These are phyloP conservation scores for Battus philenor DNA, from an alignment of 1,140 invertebrate genomes.

Conservation along the genomic window DNA sequence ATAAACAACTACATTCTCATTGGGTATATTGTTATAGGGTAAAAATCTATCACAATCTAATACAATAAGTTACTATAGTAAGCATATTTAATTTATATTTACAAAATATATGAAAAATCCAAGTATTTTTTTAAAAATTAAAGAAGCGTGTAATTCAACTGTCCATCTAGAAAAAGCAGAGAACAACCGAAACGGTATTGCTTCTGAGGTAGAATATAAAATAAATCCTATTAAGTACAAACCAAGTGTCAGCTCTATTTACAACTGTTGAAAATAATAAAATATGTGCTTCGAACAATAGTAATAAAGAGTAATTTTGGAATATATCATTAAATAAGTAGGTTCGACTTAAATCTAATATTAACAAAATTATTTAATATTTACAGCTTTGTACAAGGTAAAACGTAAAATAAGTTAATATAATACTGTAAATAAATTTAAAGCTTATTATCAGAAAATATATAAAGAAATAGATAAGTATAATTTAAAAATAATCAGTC, in stretches of 20 bases:
- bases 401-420: slow-evolving; percentile 58
- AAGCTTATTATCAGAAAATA: slow-evolving; percentile 58
- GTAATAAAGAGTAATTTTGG: slow-evolving; percentile 12
- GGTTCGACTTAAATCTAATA: slow-evolving; percentile 23
- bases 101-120: slow-evolving; percentile 19
- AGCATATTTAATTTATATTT: slow-evolving; percentile 26
- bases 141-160: not conserved
- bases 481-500: slow-evolving; percentile 17
- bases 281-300: slow-evolving; percentile 21
- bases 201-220: slow-evolving; percentile 50
- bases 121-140: slow-evolving; percentile 11
- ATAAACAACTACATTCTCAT: slow-evolving; percentile 20
- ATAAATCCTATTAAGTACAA: slow-evolving; percentile 44
- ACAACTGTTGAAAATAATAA: slow-evolving; percentile 20
- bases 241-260: slow-evolving; percentile 16
- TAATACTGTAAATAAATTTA: slow-evolving; percentile 74
- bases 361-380: slow-evolving; percentile 49
- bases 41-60: slow-evolving; percentile 61
- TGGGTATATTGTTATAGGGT: slow-evolving; percentile 20
- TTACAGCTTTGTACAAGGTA: slow-evolving; percentile 59
- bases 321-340: not conserved
- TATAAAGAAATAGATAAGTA: slow-evolving; percentile 6
- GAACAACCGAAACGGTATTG: slow-evolving; percentile 23
- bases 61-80: slow-evolving; percentile 61
- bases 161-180: not conserved